Evolutionary conservation across 1,140 invertebrate genomes (phyloP).

Genomic region (Phenacoccus solenopsis): DNA sequence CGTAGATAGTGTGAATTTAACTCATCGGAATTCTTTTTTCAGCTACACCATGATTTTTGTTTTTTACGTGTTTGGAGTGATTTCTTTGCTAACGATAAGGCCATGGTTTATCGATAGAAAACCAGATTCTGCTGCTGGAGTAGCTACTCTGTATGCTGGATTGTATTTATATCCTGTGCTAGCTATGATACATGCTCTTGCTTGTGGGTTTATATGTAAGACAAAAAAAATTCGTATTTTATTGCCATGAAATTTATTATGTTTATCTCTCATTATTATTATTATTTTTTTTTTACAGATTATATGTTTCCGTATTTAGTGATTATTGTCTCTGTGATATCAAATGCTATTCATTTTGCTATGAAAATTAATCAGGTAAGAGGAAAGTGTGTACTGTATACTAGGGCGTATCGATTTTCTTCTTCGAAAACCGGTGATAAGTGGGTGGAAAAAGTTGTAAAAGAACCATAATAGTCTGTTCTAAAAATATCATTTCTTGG

Average conservation of each 20-base stretch:
- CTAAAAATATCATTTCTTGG: no score
- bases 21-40: constrained; percentile 33
- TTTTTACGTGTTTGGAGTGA: constrained; percentile 72
- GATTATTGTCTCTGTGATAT: constrained; percentile 84
- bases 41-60: constrained; percentile 91
- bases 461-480: no score
- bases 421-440: no score
- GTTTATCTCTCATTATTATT: no score
- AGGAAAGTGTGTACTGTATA: no score
- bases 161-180: constrained; percentile 89
- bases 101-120: constrained; percentile 45
- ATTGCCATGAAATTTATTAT: no score
- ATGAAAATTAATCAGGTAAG: constrained; percentile 66
- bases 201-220: constrained; percentile 83
- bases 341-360: constrained; percentile 85
- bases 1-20: no score
- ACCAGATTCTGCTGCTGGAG: constrained; percentile 31
- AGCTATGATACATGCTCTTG: constrained; percentile 72
- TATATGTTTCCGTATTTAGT: constrained; percentile 89
- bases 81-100: constrained; percentile 65
- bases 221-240: constrained; percentile 26
- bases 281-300: constrained; percentile 51
- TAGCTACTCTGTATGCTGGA: constrained; percentile 78
- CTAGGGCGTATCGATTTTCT: no score
- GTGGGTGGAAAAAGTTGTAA: no score